phyloP scores from a whole-genome alignment of 2,888 invertebrate genomes.

The Plebejus argus region DNA sequence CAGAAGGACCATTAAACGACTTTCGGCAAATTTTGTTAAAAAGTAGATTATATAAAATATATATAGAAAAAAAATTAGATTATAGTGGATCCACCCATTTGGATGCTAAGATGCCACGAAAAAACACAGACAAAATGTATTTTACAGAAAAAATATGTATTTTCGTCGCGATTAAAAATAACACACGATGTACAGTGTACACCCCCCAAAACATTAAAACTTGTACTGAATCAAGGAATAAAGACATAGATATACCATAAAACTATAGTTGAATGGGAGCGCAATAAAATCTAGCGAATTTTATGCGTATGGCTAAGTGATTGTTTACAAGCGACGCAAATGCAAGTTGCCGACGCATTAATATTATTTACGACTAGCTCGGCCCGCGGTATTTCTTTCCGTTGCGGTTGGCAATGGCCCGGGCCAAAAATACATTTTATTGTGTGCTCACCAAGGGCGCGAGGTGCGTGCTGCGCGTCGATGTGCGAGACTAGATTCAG shows the following conservation, averaged over 20 bases:
- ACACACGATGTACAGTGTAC: too few relatives aligned
- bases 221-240: neutral
- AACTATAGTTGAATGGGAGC: neutral
- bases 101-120: too few relatives aligned
- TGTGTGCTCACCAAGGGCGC: slow-evolving; percentile 74
- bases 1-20: too few relatives aligned
- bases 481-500: neutral
- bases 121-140: too few relatives aligned
- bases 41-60: too few relatives aligned
- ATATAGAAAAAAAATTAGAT: too few relatives aligned
- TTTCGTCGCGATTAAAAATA: too few relatives aligned
- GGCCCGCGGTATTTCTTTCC: slow-evolving; percentile 60
- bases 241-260: slow-evolving; percentile 8
- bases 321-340: slow-evolving; percentile 52
- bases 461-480: slow-evolving; percentile 48
- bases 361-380: slow-evolving; percentile 57
- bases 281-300: slow-evolving; percentile 21
- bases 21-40: too few relatives aligned
- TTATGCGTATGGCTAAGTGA: slow-evolving; percentile 36
- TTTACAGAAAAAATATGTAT: too few relatives aligned
- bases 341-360: slow-evolving; percentile 50
- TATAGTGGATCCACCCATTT: too few relatives aligned
- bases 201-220: too few relatives aligned
- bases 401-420: slow-evolving; percentile 73
- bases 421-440: slow-evolving; percentile 76